Conservation (phyloP, 2,888 invertebrate species). For the Protonemura montana region DNA sequence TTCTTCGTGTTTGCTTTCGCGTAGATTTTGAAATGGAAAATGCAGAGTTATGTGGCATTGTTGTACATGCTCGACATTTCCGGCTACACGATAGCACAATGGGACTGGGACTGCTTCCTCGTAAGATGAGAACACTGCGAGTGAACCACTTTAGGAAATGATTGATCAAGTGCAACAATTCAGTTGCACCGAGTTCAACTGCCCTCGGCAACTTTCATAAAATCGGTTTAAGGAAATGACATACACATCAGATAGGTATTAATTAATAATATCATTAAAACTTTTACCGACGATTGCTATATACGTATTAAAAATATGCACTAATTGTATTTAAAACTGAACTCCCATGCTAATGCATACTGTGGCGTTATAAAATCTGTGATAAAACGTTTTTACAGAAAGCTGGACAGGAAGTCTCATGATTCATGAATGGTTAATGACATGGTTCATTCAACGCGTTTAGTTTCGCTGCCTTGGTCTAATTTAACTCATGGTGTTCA, state of each 20-base stretch:
- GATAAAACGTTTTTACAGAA: not conserved
- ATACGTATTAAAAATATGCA: not conserved
- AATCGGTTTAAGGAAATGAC: not conserved
- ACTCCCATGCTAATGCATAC: not conserved
- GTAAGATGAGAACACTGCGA: not conserved
- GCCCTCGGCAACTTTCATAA: not conserved
- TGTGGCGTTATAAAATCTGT: not conserved
- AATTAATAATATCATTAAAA: not conserved
- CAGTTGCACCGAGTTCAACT: not conserved
- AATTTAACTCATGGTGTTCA: not conserved
- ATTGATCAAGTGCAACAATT: not conserved
- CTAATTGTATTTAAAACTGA: not conserved
- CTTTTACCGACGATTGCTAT: not conserved
- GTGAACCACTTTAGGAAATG: not conserved
- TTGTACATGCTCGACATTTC: not conserved
- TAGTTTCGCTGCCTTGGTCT: slow-evolving; percentile 7
- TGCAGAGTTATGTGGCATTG: not conserved
- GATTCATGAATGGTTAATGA: not conserved
- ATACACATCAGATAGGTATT: not conserved
- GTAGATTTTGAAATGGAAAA: not conserved
- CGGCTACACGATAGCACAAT: not conserved
- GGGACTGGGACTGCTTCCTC: not conserved
- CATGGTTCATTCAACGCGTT: not conserved
- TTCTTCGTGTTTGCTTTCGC: not conserved
- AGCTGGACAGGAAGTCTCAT: not conserved